Evolutionary conservation across 2,797 vertebrate species (phyloP), one percentile per base, ranked within the genome.

Genomic region (Aeoliscus strigatus): DNA sequence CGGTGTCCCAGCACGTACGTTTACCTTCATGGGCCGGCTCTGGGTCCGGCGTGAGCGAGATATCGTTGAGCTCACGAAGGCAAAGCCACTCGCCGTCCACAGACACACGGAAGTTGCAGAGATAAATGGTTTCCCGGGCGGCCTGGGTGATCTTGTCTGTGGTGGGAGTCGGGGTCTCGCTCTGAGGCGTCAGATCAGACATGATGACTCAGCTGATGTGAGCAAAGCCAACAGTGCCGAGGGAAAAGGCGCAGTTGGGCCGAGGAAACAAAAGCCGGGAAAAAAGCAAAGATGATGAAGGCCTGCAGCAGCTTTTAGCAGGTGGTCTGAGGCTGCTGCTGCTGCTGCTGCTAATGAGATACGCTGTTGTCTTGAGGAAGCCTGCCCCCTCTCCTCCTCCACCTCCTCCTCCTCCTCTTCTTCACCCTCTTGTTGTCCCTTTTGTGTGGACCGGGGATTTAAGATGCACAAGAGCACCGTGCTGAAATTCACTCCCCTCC

Each of bases 81-180:
- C 96, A 99, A 13, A 99, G 93, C 96, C 96, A 99, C 68, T 99
- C 96, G 77, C 96, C 96, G 12, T 99, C 96, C 82, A 99, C 97
- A 0, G 96, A 99, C 60, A 99, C 96, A 12, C 96, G 94, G 80
- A 98, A 99, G 91, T 99, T 99, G 89, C 96, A 99, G 62, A 99
- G 91, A 87, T 99, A 99, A 82, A 99, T 98, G 84, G 96, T 99
- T 89, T 99, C 96, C 78, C 97, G 90, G 82, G 96, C 96, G 57
- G 96, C 96, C 87, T 98, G 95, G 50, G 96, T 99, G 90, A 99
- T 97, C 91, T 98, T 99, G 92, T 99, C 96, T 37, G 94, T 96
- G 84, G 94, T 98, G 82, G 95, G 94, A 83, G 96, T 98, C 75
- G 96, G 93, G 80, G 93, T 95, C 62, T 98, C 95, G 66, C 91